Evolutionary conservation across 2,113 vertebrate species (phyloP).

Genomic region (Strigops habroptila): DNA sequence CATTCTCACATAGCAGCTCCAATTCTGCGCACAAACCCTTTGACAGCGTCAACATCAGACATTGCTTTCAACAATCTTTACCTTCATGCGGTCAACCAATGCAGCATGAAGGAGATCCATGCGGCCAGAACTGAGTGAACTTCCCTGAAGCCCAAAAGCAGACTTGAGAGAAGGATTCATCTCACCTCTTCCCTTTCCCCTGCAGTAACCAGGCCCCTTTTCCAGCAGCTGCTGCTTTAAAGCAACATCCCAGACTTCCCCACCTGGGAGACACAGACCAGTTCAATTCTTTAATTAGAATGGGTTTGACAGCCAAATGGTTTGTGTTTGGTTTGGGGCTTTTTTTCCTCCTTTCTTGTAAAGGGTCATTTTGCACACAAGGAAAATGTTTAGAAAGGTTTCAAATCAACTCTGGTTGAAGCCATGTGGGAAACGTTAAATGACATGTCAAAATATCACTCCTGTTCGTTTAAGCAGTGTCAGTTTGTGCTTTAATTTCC

Average conservation of each 20-base stretch:
- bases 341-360: neutral
- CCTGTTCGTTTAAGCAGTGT: neutral
- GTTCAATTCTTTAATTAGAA: neutral
- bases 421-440: slow-evolving; percentile 22
- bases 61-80: neutral
- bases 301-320: neutral
- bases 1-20: accelerated
- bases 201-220: accelerated
- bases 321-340: neutral
- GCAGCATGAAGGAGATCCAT: neutral
- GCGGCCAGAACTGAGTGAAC: neutral
- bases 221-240: neutral
- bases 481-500: slow-evolving; percentile 14
- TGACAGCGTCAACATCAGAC: neutral
- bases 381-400: neutral
- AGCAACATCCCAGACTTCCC: neutral
- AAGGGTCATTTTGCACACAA: neutral
- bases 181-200: neutral
- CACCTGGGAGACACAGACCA: neutral
- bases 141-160: neutral
- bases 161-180: accelerated
- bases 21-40: neutral
- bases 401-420: neutral
- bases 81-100: neutral
- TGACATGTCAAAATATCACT: slow-evolving; percentile 30